These are phyloP conservation scores for Spheniscus mendiculus DNA, from an alignment of 2,113 vertebrate genomes.

Conservation along the genomic window DNA sequence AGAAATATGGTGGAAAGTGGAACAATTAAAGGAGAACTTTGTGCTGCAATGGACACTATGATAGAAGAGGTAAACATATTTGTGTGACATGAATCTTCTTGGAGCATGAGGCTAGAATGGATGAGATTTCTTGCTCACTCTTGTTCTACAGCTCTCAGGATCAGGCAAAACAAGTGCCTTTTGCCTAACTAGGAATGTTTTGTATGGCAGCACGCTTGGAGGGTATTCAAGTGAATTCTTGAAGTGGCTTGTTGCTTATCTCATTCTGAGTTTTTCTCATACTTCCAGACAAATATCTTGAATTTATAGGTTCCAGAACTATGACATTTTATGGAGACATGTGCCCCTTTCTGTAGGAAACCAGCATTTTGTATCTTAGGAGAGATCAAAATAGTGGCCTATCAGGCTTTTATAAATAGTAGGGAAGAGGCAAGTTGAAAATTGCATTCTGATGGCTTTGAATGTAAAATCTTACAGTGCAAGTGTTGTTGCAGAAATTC, in stretches of 20 bases:
- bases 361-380: not conserved
- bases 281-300: not conserved
- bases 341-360: not conserved
- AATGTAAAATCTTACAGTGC: not conserved
- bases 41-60: constrained; percentile 86
- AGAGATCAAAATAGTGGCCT: not conserved
- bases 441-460: not conserved
- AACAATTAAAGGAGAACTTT: constrained; percentile 82
- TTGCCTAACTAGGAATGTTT: not conserved
- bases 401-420: not conserved
- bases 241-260: not conserved
- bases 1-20: constrained; percentile 90
- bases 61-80: constrained; percentile 89
- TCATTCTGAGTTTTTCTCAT: not conserved
- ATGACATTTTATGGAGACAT: not conserved
- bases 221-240: not conserved
- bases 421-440: not conserved
- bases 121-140: not conserved
- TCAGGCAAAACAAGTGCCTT: not conserved
- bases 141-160: not conserved
- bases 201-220: not conserved
- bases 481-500: constrained; percentile 19
- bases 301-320: not conserved
- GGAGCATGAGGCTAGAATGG: not conserved
- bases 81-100: not conserved